A percentile compares a stretch with the other conserved stretches of the same genome.
Conservation (phyloP, 1,140 invertebrate genomes). For the Drosophila sp. region DNA sequence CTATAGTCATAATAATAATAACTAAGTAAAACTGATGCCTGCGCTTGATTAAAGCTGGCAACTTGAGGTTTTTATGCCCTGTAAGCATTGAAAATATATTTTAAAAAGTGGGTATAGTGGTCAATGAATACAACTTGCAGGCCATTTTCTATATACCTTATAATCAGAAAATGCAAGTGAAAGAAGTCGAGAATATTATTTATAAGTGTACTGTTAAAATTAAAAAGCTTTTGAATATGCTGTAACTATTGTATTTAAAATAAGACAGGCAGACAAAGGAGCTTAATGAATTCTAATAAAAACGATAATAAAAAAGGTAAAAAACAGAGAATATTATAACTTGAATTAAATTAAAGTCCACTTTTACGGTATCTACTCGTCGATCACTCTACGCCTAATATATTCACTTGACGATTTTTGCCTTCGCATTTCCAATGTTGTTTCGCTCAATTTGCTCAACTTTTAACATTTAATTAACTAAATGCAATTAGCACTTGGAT, state of each 20-base stretch:
- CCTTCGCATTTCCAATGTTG: conserved; percentile 31
- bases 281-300: too few relatives aligned
- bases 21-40: conserved; percentile 35
- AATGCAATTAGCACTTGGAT: conserved; percentile 76
- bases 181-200: too few relatives aligned
- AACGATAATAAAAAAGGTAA: too few relatives aligned
- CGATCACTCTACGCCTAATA: background rate
- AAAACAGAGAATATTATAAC: background rate
- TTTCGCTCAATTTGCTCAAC: conserved; percentile 63
- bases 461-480: conserved; percentile 75
- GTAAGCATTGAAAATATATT: background rate
- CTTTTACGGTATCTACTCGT: conserved; percentile 1
- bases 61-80: conserved; percentile 12
- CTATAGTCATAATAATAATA: conserved; percentile 33
- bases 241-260: too few relatives aligned
- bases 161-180: too few relatives aligned
- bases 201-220: too few relatives aligned
- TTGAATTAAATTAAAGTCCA: background rate
- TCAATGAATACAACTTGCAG: too few relatives aligned
- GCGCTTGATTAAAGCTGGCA: conserved; percentile 57
- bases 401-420: conserved; percentile 11
- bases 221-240: too few relatives aligned
- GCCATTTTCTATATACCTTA: too few relatives aligned
- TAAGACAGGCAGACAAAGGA: too few relatives aligned
- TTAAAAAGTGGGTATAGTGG: too few relatives aligned